phyloP scores from a whole-genome alignment of 1,140 invertebrate species.

The Lasioglossum baleicum region DNA sequence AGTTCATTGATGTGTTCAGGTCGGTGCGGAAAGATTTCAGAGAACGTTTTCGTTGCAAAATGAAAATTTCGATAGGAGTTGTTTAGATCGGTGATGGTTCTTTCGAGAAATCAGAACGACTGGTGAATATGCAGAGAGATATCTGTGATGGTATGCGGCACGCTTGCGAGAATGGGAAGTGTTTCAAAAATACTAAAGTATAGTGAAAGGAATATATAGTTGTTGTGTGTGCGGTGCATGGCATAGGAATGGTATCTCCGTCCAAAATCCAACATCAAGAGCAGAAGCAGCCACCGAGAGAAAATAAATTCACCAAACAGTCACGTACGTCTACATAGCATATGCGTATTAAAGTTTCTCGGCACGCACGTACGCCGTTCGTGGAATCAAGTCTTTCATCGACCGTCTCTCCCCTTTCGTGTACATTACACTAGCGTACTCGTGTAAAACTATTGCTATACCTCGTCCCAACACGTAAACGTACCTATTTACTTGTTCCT shows the following conservation, averaged over 20 bases:
- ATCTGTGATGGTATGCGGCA: constrained; percentile 41
- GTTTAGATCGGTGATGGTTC: not conserved
- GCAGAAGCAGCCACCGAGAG: constrained; percentile 55
- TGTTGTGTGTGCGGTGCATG: constrained; percentile 62
- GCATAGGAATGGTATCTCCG: constrained; percentile 79
- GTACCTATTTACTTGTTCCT: not conserved
- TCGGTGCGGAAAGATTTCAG: not conserved
- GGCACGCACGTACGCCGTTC: not conserved
- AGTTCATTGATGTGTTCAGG: constrained; percentile 1
- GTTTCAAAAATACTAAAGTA: constrained; percentile 46
- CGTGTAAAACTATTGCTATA: not conserved
- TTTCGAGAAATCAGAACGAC: not conserved
- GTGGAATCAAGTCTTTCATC: too few species aligned
- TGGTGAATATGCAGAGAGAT: constrained; percentile 7
- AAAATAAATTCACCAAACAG: constrained; percentile 54
- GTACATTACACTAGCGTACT: not conserved
- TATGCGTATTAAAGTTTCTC: constrained; percentile 22
- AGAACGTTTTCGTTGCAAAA: constrained; percentile 11
- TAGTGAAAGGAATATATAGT: constrained; percentile 61
- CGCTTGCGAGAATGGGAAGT: constrained; percentile 63
- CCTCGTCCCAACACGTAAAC: not conserved
- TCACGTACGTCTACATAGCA: constrained; percentile 59
- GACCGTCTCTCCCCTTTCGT: not conserved
- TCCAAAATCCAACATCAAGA: constrained; percentile 74
- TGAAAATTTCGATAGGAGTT: constrained; percentile 6